Percentiles rank a stretch among this genome's conserved stretches.
Conservation (phyloP, 2,797 vertebrate species). For the Danio albolineatus region DNA sequence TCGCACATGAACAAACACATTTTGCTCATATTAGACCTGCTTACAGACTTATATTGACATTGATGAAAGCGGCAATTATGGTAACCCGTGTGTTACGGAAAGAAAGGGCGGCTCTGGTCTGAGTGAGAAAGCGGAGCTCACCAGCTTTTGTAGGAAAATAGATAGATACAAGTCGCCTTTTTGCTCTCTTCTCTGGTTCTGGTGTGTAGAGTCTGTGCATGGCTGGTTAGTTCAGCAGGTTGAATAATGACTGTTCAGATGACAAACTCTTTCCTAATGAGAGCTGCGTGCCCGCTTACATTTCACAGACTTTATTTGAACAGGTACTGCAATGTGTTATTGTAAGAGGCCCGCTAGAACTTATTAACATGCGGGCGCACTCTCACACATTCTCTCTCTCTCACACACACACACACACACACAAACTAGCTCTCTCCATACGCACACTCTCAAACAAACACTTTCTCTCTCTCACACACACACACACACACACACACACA, state of each 20-base stretch:
- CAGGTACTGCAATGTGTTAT: slow-evolving; percentile 76
- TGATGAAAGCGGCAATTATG: slow-evolving; percentile 77
- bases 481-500: too few species aligned
- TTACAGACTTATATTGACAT: slow-evolving; percentile 75
- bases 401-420: too few species aligned
- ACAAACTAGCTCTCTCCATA: too few species aligned
- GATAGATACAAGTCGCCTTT: not conserved
- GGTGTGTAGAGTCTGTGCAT: slow-evolving; percentile 40
- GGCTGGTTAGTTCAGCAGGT: slow-evolving; percentile 35
- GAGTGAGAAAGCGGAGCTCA: not conserved
- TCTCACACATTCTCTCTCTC: not conserved
- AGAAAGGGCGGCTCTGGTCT: not conserved
- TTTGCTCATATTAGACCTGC: slow-evolving; percentile 68
- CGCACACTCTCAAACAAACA: too few species aligned
- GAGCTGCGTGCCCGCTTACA: slow-evolving; percentile 72
- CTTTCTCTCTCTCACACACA: too few species aligned
- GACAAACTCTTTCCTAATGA: slow-evolving; percentile 70
- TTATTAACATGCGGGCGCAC: slow-evolving; percentile 73
- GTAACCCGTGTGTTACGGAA: not conserved
- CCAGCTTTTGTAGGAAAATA: slow-evolving; percentile 11
- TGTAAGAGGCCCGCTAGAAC: slow-evolving; percentile 74
- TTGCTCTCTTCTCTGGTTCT: not conserved
- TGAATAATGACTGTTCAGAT: slow-evolving; percentile 55
- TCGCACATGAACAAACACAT: slow-evolving; percentile 76
- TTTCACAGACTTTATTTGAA: slow-evolving; percentile 75